Conservation (phyloP, 2,113 vertebrate species). For the Cyanistes caeruleus region DNA sequence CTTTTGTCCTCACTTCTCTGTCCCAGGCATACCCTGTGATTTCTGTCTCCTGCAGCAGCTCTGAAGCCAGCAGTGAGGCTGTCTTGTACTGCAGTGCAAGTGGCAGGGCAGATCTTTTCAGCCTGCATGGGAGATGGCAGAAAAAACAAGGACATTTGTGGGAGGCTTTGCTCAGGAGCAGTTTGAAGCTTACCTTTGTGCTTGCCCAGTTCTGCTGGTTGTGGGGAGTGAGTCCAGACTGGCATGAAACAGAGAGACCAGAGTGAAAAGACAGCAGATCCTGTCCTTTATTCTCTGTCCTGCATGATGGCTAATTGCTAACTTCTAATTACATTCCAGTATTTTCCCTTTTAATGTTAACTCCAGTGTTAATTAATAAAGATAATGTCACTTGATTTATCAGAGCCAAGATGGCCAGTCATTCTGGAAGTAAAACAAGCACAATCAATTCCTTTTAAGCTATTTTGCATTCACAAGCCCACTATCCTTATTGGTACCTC, state of each 20-base stretch:
- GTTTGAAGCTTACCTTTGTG: neutral
- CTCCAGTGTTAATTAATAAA: neutral
- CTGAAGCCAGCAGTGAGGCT: neutral
- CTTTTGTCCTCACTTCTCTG: neutral
- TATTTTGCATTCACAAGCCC: neutral
- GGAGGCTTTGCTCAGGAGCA: rapidly evolving
- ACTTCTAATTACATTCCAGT: neutral
- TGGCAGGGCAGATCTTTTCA: neutral
- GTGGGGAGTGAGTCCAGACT: rapidly evolving
- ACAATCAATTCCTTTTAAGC: neutral
- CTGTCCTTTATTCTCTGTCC: neutral
- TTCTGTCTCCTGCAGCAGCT: neutral
- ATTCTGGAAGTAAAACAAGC: neutral
- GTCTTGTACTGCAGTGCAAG: neutral
- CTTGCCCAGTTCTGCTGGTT: neutral
- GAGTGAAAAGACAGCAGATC: neutral
- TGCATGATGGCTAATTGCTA: neutral
- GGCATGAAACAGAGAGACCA: neutral
- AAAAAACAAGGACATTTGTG: neutral
- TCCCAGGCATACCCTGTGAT: neutral
- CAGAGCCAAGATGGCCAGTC: neutral
- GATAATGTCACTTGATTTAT: neutral
- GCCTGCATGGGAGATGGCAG: neutral
- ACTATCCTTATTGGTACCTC: neutral
- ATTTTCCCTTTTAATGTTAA: slow-evolving; percentile 18